Percentiles rank a stretch among this genome's conserved stretches.
phyloP scores from a whole-genome alignment of 2,797 vertebrate species.

The Sebastes minor region DNA sequence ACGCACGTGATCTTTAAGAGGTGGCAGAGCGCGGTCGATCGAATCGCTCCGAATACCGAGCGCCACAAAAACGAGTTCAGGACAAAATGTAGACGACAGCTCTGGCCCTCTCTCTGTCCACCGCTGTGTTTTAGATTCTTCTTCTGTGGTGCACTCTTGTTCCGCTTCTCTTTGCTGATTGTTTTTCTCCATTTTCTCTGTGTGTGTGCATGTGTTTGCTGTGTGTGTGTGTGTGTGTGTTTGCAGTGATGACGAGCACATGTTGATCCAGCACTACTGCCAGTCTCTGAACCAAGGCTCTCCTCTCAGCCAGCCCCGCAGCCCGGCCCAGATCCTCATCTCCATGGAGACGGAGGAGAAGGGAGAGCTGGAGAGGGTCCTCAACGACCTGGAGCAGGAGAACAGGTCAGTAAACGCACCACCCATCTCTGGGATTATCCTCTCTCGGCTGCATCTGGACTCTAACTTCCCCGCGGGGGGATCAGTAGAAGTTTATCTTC shows the following conservation, averaged over 20 bases:
- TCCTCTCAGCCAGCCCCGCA: slow-evolving; percentile 97
- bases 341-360: slow-evolving; percentile 98
- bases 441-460: background rate
- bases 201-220: slow-evolving; percentile 47
- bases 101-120: slow-evolving; percentile 33
- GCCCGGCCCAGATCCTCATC: slow-evolving; percentile 99
- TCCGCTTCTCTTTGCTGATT: slow-evolving; percentile 38
- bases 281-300: slow-evolving; percentile 99
- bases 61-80: background rate
- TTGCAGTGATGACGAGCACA: slow-evolving; percentile 98
- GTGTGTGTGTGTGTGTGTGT: slow-evolving; percentile 15
- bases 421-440: background rate
- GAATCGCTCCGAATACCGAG: background rate
- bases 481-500: too few species aligned
- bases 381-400: slow-evolving; percentile 96
- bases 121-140: background rate
- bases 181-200: slow-evolving; percentile 23
- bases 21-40: slow-evolving; percentile 4
- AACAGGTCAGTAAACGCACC: slow-evolving; percentile 87
- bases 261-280: slow-evolving; percentile 99
- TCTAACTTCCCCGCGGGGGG: too few species aligned
- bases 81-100: background rate
- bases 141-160: slow-evolving; percentile 25
- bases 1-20: background rate
- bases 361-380: slow-evolving; percentile 96